Conservation (phyloP, 2,113 vertebrate species). For the Chrysemys picta region DNA sequence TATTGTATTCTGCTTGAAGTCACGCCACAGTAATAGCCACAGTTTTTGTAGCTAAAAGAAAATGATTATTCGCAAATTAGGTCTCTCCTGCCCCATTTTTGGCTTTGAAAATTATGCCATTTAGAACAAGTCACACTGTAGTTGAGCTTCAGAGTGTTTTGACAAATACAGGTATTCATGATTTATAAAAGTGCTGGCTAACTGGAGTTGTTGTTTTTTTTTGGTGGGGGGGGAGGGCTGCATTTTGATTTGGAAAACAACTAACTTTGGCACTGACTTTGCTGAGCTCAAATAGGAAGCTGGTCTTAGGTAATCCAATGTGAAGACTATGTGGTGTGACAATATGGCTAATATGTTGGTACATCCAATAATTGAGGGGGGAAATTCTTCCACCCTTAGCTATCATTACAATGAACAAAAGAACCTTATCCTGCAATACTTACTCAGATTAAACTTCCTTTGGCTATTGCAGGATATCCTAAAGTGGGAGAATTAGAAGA, state of each 20-base stretch:
- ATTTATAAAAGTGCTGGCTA: conserved; percentile 41
- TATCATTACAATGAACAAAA: not conserved
- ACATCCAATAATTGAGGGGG: not conserved
- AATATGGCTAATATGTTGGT: not conserved
- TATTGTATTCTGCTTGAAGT: conserved; percentile 65
- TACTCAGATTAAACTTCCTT: not conserved
- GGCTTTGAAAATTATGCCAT: conserved; percentile 43
- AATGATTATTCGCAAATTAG: conserved; percentile 66
- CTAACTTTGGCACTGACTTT: not conserved
- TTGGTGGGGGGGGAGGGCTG: not conserved
- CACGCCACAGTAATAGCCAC: conserved; percentile 44
- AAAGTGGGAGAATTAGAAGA: not conserved
- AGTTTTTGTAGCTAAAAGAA: conserved; percentile 70
- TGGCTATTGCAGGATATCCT: not conserved
- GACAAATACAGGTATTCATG: conserved; percentile 59
- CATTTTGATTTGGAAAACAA: conserved; percentile 39
- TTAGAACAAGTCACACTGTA: conserved; percentile 51
- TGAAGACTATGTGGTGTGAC: not conserved
- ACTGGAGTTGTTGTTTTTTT: not conserved
- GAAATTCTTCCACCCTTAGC: fast-evolving
- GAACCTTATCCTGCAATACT: not conserved
- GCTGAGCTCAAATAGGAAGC: not conserved
- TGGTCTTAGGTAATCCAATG: not conserved
- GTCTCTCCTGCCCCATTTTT: conserved; percentile 38
- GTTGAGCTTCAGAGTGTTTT: conserved; percentile 63